Conservation (phyloP, 92 coral and sea anemone genomes). For the Siderastrea radians region DNA sequence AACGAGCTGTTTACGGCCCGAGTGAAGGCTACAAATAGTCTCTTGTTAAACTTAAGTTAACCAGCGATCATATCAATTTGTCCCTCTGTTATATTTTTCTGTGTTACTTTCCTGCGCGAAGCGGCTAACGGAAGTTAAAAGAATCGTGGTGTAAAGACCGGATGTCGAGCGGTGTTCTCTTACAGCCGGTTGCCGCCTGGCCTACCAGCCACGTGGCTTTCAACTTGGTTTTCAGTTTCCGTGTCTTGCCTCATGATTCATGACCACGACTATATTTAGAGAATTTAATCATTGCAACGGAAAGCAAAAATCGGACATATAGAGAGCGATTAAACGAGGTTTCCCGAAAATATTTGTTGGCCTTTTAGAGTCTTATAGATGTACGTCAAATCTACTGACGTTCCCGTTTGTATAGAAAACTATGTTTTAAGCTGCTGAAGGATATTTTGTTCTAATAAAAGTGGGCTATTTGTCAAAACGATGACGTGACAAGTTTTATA, state of each 20-base stretch:
- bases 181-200: too few species aligned
- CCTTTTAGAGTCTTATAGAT: background rate
- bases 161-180: background rate
- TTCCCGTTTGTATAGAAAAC: too few species aligned
- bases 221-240: background rate
- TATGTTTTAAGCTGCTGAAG: background rate
- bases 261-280: background rate
- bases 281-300: background rate
- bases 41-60: too few species aligned
- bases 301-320: background rate
- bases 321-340: background rate
- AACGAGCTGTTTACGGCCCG: too few species aligned
- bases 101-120: too few species aligned
- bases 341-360: background rate
- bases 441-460: background rate
- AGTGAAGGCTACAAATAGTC: too few species aligned
- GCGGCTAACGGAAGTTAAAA: conserved; percentile 2
- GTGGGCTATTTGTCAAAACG: background rate
- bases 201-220: background rate
- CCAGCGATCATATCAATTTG: background rate
- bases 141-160: background rate
- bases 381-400: background rate
- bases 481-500: conserved; percentile 12
- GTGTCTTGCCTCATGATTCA: background rate
- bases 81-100: background rate